Conservation (phyloP, 2,888 invertebrate genomes). For the Calameuta pallipes region DNA sequence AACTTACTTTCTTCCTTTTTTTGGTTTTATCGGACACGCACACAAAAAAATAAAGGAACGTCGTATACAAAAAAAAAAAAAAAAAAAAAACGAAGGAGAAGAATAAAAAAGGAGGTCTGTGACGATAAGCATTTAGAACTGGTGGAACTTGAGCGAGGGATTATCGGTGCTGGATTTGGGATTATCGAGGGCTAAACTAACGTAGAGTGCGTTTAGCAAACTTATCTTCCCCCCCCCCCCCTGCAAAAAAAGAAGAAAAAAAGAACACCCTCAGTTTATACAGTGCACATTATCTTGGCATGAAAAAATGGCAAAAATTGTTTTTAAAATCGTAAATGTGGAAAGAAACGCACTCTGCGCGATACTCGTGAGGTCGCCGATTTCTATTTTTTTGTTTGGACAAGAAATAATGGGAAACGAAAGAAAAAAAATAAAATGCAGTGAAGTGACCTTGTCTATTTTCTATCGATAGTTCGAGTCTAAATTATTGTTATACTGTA, state of each 20-base stretch:
- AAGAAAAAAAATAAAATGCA: slow-evolving; percentile 44
- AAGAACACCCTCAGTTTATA: background rate
- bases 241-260: background rate
- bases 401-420: slow-evolving; percentile 22
- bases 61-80: background rate
- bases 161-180: background rate
- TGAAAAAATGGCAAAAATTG: background rate
- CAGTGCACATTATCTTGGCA: background rate
- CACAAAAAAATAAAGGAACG: background rate
- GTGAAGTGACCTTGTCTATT: slow-evolving; percentile 61
- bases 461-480: slow-evolving; percentile 60
- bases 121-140: background rate
- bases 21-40: background rate
- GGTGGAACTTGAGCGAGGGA: background rate
- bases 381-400: background rate
- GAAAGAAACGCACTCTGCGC: background rate
- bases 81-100: background rate
- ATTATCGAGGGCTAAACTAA: background rate
- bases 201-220: background rate
- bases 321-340: background rate
- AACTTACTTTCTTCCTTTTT: slow-evolving; percentile 5
- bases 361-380: background rate
- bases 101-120: background rate
- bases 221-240: background rate
- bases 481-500: slow-evolving; percentile 61